Evolutionary conservation across 2,888 invertebrate genomes (phyloP), one percentile per base, ranked within the genome.

Genomic region (Aleiodes alternator): DNA sequence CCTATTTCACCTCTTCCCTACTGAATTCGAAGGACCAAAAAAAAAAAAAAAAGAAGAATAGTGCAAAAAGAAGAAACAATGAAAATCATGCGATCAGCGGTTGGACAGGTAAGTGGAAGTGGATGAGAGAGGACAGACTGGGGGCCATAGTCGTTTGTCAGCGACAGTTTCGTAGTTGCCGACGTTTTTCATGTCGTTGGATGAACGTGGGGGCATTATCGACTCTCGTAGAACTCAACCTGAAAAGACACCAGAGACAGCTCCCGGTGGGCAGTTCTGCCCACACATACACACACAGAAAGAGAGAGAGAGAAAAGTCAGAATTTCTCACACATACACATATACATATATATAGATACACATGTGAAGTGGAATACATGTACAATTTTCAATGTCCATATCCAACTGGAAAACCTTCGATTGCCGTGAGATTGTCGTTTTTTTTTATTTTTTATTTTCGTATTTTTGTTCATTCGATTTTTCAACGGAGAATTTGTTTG

Each of bases 111-210:
- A 77, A 76, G 77, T 80, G 76, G 29, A 56, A 50, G 72, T 57
- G 66, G 69, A 57, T 73, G 68, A 56, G 68, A 69, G 72, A 38
- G 73, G 75, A 76, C 73, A 72, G 56, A 76, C 75, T 51, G 23
- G 23, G 23, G 72, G 29, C 75, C 75, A 74, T 69, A 72, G 68
- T 79, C 80, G 79, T 80, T 79, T 79, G 78, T 80, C 80, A 80
- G 73, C 75, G 77, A 69, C 73, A 72, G 70, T 78, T 79, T 76
- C 69, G 57, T 72, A 79, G 77, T 77, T 77, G 50, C 53, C 73
- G 69, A 69, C 76, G 61, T 73, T 73, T 73, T 76, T 76, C 73
- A 70, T 71, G 38, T 48, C 55, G 70, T 55, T 43, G 43, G 38
- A 53, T 68, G 23, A 68, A 72, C 68, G 73, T 73, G 68, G 31